Conservation (phyloP, 2,888 invertebrate species). For the Clostera curtula region DNA sequence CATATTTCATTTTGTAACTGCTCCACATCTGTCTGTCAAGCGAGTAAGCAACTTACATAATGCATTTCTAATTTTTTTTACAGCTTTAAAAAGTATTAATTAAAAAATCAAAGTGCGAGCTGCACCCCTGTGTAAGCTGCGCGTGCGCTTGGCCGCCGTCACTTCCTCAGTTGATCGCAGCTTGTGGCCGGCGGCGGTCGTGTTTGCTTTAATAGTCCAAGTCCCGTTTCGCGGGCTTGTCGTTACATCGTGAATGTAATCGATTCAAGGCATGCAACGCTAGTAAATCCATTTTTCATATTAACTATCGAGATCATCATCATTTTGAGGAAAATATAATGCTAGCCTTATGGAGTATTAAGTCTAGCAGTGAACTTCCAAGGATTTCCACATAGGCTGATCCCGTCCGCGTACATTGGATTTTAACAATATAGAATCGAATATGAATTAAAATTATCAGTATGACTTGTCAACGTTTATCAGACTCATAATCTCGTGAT, state of each 20-base stretch:
- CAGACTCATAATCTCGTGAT: not conserved
- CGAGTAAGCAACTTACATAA: slow-evolving; percentile 19
- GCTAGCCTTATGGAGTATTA: too few species aligned
- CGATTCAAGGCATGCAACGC: slow-evolving; percentile 8
- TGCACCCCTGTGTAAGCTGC: slow-evolving; percentile 32
- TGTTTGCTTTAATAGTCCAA: slow-evolving; percentile 52
- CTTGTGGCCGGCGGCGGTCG: slow-evolving; percentile 55
- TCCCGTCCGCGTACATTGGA: too few species aligned
- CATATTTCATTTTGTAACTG: slow-evolving; percentile 5
- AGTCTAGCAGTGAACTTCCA: too few species aligned
- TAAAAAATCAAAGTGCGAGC: slow-evolving; percentile 31
- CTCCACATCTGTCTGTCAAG: slow-evolving; percentile 22
- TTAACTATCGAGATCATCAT: too few species aligned
- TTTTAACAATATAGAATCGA: too few species aligned
- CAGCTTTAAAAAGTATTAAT: slow-evolving; percentile 19
- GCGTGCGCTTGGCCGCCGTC: slow-evolving; percentile 25
- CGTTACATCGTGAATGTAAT: slow-evolving; percentile 22
- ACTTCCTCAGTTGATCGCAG: slow-evolving; percentile 59
- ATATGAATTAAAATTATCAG: too few species aligned
- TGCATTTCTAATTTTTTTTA: slow-evolving; percentile 16
- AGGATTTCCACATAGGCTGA: too few species aligned
- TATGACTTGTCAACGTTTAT: not conserved
- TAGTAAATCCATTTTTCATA: too few species aligned
- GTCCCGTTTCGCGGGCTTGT: slow-evolving; percentile 34
- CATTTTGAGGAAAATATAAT: too few species aligned